Percentiles rank a stretch among this genome's conserved stretches.
Conservation (phyloP, 1,140 invertebrate genomes). For the Scaptomyza hsui region DNA sequence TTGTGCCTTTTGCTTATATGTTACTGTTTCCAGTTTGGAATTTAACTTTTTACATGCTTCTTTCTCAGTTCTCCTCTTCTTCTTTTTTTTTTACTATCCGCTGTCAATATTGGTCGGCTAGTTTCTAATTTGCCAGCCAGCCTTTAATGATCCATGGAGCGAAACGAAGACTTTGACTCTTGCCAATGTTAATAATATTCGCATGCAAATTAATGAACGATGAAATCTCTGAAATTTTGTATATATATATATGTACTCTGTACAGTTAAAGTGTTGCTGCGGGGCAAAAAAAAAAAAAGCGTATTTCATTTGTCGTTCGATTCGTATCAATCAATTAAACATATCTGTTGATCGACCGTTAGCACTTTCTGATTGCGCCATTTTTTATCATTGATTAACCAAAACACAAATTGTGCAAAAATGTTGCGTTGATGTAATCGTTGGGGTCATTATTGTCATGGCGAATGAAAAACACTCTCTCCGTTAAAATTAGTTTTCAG, state of each 20-base stretch:
- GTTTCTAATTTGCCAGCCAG: conserved; percentile 66
- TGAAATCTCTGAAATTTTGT: conserved; percentile 24
- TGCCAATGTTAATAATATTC: conserved; percentile 22
- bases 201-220: conserved; percentile 24
- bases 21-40: conserved; percentile 4
- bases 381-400: conserved; percentile 68
- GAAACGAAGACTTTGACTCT: conserved; percentile 15
- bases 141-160: conserved; percentile 46
- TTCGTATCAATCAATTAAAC: conserved; percentile 65
- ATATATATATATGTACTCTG: background rate
- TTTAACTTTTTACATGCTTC: conserved; percentile 11
- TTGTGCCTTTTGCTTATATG: background rate
- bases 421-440: conserved; percentile 38
- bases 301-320: conserved; percentile 42
- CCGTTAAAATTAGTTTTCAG: background rate
- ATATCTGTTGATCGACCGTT: conserved; percentile 55
- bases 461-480: conserved; percentile 5
- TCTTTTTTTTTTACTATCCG: conserved; percentile 6
- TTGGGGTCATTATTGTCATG: background rate
- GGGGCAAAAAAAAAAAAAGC: conserved; percentile 47
- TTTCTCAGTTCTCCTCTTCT: background rate
- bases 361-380: conserved; percentile 67
- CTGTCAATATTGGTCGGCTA: conserved; percentile 32
- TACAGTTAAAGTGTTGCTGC: conserved; percentile 40
- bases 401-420: conserved; percentile 49